Conservation (phyloP, 2,797 vertebrate genomes). For the Jordanella pulchra region DNA sequence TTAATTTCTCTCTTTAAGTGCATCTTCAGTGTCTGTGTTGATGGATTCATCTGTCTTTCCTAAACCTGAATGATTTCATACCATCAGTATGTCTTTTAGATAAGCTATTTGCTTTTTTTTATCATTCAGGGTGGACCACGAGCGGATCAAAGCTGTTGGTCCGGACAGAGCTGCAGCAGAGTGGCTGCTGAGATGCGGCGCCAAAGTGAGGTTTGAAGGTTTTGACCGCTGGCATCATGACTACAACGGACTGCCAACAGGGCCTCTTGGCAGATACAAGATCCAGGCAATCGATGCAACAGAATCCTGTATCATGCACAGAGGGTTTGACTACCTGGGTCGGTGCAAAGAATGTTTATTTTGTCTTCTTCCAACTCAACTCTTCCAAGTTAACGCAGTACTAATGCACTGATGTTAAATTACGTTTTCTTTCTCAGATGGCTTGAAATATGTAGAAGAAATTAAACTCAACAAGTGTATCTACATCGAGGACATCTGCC, state of each 20-base stretch:
- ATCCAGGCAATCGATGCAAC: constrained; percentile 93
- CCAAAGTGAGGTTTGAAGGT: constrained; percentile 86
- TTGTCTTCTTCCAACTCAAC: constrained; percentile 6
- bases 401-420: not conserved
- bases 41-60: not conserved
- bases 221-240: constrained; percentile 90
- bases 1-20: not conserved
- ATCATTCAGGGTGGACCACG: constrained; percentile 90
- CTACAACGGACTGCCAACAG: constrained; percentile 91
- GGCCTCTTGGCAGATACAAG: constrained; percentile 85
- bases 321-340: constrained; percentile 93
- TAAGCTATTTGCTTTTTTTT: constrained; percentile 8
- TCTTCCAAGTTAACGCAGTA: too few relatives aligned
- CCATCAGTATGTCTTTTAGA: not conserved
- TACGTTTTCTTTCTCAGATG: constrained; percentile 74
- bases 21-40: not conserved
- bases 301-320: constrained; percentile 94
- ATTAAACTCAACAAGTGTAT: constrained; percentile 89
- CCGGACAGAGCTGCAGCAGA: constrained; percentile 92
- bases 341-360: constrained; percentile 54
- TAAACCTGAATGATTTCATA: not conserved
- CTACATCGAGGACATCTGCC: constrained; percentile 90
- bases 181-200: constrained; percentile 95
- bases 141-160: constrained; percentile 87
- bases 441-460: constrained; percentile 86